Conservation (phyloP, 2,888 invertebrate species). For the Trachelus stipa region DNA sequence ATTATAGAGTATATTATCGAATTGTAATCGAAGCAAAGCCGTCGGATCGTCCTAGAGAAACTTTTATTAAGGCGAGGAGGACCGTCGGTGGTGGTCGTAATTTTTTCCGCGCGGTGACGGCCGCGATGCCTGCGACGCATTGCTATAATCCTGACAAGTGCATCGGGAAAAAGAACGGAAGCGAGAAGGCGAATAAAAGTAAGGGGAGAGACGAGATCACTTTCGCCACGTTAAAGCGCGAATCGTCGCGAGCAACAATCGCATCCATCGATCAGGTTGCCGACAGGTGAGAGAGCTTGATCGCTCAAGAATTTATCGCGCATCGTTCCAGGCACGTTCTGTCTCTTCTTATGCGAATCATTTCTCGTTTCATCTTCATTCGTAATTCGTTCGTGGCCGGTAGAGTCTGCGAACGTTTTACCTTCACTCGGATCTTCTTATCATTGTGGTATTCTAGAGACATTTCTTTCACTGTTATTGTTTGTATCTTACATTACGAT, state of each 20-base stretch:
- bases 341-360: background rate
- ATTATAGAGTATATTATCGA: background rate
- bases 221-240: background rate
- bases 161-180: slow-evolving; percentile 30
- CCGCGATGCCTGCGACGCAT: slow-evolving; percentile 53
- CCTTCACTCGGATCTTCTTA: background rate
- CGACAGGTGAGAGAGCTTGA: slow-evolving; percentile 27
- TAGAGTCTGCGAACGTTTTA: background rate
- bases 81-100: slow-evolving; percentile 24
- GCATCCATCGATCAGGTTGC: slow-evolving; percentile 28
- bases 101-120: slow-evolving; percentile 30
- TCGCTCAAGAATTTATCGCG: background rate
- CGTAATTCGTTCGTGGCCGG: background rate
- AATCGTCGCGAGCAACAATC: slow-evolving; percentile 20
- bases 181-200: slow-evolving; percentile 22
- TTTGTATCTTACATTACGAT: slow-evolving; percentile 18
- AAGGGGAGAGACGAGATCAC: slow-evolving; percentile 6
- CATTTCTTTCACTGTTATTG: slow-evolving; percentile 2
- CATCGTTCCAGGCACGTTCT: background rate
- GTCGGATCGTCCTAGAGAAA: background rate
- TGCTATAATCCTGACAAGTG: slow-evolving; percentile 41
- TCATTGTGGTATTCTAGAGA: background rate
- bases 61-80: background rate
- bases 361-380: background rate
- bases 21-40: background rate